Conservation (phyloP, 2,113 vertebrate genomes). For the Callopanchax toddi region DNA sequence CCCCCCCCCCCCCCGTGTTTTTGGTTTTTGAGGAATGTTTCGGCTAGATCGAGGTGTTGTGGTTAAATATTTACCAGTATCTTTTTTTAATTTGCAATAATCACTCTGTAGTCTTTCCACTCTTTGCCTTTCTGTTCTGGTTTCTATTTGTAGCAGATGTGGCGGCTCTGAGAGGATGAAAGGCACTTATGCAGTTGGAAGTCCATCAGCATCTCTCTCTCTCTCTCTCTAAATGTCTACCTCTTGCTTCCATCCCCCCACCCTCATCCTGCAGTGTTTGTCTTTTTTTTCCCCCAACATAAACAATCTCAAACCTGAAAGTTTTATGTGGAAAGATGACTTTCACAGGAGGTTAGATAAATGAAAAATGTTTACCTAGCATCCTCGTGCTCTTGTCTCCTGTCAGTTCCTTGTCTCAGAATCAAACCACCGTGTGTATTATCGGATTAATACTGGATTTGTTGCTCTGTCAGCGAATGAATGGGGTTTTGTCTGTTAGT, state of each 20-base stretch:
- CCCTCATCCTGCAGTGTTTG: not conserved
- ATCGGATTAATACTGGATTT: constrained; percentile 3
- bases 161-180: constrained; percentile 39
- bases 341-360: constrained; percentile 6
- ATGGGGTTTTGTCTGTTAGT: not conserved
- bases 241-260: not conserved
- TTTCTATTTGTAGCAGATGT: constrained; percentile 43
- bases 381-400: constrained; percentile 10
- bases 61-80: constrained; percentile 50
- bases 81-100: constrained; percentile 6
- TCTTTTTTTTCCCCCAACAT: not conserved
- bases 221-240: not conserved
- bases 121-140: constrained; percentile 23
- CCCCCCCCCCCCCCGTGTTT: too few relatives aligned
- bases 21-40: constrained; percentile 17
- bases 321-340: constrained; percentile 13
- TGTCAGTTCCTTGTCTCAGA: too few relatives aligned
- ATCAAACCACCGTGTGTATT: too few relatives aligned
- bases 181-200: constrained; percentile 38
- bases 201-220: constrained; percentile 20
- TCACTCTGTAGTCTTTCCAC: not conserved
- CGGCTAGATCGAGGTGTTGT: not conserved
- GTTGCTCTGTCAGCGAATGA: not conserved
- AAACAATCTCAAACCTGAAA: not conserved
- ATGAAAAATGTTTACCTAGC: constrained; percentile 25